These are phyloP conservation scores for Carcina quercana DNA, from an alignment of 2,888 invertebrate species.

Conservation along the genomic window DNA sequence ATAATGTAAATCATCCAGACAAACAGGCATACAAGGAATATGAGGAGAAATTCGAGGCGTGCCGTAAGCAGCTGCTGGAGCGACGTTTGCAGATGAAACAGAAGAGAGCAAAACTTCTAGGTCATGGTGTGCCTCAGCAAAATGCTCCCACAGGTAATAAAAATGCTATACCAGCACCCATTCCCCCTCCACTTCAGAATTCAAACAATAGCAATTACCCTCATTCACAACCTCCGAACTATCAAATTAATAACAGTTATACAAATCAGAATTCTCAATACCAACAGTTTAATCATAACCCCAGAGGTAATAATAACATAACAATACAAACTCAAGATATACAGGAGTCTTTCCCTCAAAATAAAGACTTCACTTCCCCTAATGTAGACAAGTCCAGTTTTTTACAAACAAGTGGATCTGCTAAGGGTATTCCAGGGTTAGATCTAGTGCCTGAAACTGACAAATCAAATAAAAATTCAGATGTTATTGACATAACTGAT, in stretches of 20 bases:
- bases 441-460: conserved; percentile 76
- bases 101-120: conserved; percentile 63
- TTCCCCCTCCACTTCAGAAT: conserved; percentile 25
- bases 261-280: conserved; percentile 22
- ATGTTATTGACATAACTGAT: conserved; percentile 51
- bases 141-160: conserved; percentile 18
- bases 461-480: conserved; percentile 27
- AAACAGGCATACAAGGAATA: conserved; percentile 89
- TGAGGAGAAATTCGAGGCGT: conserved; percentile 91
- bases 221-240: conserved; percentile 18
- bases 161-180: conserved; percentile 30
- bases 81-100: conserved; percentile 87
- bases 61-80: conserved; percentile 84
- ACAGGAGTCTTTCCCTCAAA: conserved; percentile 36
- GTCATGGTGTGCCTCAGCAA: conserved; percentile 27
- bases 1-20: conserved; percentile 94
- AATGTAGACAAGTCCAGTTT: conserved; percentile 35
- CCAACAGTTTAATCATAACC: conserved; percentile 25
- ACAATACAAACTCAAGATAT: conserved; percentile 34
- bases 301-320: conserved; percentile 26
- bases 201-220: conserved; percentile 22
- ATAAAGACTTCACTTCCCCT: conserved; percentile 20
- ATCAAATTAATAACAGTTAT: conserved; percentile 19
- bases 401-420: conserved; percentile 36
- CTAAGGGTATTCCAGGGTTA: conserved; percentile 81